Evolutionary conservation across 2,797 vertebrate species (phyloP), one percentile per base, ranked within the genome.

Genomic region (Peromyscus aztecus): DNA sequence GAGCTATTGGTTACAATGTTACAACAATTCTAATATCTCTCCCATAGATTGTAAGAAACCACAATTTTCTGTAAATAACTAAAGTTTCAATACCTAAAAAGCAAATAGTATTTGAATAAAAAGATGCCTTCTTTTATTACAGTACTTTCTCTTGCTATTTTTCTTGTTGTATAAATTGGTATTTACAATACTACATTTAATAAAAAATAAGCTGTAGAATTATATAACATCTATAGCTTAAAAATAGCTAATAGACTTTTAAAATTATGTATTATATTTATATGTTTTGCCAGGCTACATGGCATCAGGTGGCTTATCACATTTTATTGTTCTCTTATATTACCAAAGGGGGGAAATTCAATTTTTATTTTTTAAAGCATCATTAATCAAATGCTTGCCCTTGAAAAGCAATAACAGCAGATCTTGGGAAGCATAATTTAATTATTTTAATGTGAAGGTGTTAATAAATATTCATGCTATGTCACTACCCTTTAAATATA

Each of bases 361-460:
- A 97, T 93, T 98, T 98, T 98, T 98, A 98, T 88, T 95, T 97
- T 97, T 98, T 97, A 98, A 98, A 96, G 97, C 96, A 97, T 98
- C 97, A 98, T 98, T 98, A 98, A 98, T 98, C 97, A 98, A 98
- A 96, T 78, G 91, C 96, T 86, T 97, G 83, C 71, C 52, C 94
- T 78, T 57, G 97, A 98, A 98, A 98, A 97, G 94, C 94, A 98
- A 96, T 98, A 98, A 81, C 76, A 98, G 91, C 94, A 98, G 23
- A 97, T 97, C 91, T 98, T 97, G 90, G 95, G 93, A 98, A 97
- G 11, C 94, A 97, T 97, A 97, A 98, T 98, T 98, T 98, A 98
- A 85, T 87, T 97, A 94, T 92, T 98, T 98, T 98, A 98, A 98
- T 98, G 96, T 97, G 84, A 83, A 95, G 97, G 87, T 96, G 97